Base-by-base conservation (phyloP, 1,140 invertebrate genomes). In the Drosophila pandora region DNA sequence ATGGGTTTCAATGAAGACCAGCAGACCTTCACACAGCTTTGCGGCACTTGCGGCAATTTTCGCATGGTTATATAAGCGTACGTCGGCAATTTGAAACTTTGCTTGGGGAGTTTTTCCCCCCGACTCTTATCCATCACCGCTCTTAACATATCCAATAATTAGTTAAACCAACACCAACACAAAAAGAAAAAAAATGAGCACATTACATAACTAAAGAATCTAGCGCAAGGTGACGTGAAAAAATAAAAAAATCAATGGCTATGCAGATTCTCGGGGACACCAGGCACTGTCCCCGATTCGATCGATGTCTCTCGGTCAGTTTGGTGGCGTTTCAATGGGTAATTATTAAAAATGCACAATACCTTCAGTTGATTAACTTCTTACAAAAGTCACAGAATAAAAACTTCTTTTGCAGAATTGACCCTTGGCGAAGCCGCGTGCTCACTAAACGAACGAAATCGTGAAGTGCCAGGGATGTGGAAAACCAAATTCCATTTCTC, bases 321-420 rank as follows among this genome's bases (percentile, higher is more conserved):
- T 59, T 22, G 34, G 34, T 21, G 53, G 50, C 37, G 28, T 50
- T 53, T 17, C 47, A 8, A 53, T 37, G 62, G 34, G 39, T 68
- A 30, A 39, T 48, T 61, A 52, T 49, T 43, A 60, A 49, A 63
- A 59, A 58, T 74, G 61, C 73, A 83, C 84, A 87, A 81, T 91
- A 91, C 90, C 90, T 91, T 91, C 73, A 85, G 80, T 90, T 90
- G 76, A 78, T 76, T 74, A 89, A 85, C 81, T 91, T 91, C 90
- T 90, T 90, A 90, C 90, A 91, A 91, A 91, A 91, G 90, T 85
- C 80, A 91, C 84, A 91, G 80, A 91, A 91, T 91, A 77, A 91
- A 91, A 91, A 91, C 79, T 90, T 90, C 90, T 91, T 91, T 90
- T 90, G 81, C 83, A 91, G 90, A 91, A 89, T 81, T 73, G 52